Evolutionary conservation across 2,888 invertebrate genomes (phyloP).

Genomic region (Uropetala carovei): DNA sequence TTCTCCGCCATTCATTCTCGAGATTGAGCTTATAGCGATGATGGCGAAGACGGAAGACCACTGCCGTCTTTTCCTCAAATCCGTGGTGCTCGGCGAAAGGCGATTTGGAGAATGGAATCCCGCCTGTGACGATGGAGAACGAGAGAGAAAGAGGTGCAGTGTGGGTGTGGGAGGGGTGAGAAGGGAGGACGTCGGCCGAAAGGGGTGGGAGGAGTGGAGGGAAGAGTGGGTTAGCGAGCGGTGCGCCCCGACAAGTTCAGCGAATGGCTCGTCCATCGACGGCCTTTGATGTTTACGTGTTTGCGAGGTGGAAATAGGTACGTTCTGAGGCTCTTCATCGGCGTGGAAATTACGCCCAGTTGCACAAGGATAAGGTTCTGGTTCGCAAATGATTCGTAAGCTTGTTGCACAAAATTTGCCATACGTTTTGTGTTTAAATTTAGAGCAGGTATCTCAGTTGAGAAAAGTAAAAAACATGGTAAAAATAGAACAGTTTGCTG

Average conservation of each 20-base stretch:
- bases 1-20: background rate
- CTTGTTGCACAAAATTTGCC: background rate
- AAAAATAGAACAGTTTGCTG: too few relatives aligned
- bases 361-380: constrained; percentile 15
- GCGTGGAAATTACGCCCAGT: background rate
- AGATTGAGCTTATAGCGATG: too few relatives aligned
- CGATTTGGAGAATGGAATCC: too few relatives aligned
- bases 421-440: background rate
- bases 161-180: too few relatives aligned
- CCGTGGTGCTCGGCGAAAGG: too few relatives aligned
- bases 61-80: too few relatives aligned
- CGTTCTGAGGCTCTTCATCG: background rate
- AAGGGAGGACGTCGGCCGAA: background rate
- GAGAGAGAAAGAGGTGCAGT: too few relatives aligned
- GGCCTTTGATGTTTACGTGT: background rate
- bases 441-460: too few relatives aligned
- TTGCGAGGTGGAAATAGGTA: background rate
- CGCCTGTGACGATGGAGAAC: too few relatives aligned
- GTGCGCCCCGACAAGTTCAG: background rate
- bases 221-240: background rate
- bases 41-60: too few relatives aligned
- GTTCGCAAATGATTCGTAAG: background rate
- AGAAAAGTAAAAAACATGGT: too few relatives aligned
- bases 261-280: background rate
- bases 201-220: background rate